Base-by-base conservation (phyloP, 2,888 invertebrate genomes). In the Athalia rosae region DNA sequence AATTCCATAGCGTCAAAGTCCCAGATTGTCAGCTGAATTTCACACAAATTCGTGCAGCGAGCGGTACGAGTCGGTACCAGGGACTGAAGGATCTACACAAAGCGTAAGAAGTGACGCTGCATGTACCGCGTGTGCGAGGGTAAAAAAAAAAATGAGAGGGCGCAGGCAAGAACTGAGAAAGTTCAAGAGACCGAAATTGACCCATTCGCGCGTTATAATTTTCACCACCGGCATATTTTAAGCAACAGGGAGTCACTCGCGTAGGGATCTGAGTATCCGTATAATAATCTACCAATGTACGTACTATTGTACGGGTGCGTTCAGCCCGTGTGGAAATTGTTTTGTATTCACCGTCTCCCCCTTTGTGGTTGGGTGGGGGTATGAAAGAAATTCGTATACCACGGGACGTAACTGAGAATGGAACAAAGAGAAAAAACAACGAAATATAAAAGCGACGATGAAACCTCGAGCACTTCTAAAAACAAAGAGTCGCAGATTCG, bases 1-100 rank as follows among this genome's bases (percentile, higher is more conserved):
- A 74, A 74, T 74, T 74, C 74, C 74, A 7, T 45, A 9, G 28
- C 48, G 61, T 74, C 74, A 74, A 74, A 74, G 74, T 74, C 74
- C 11, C n/a, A 48, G 48, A 48, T n/a, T 13, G 61, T 45, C 45
- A 43, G 71, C 58, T 56, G 43, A 28, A 28, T 28, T 28, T 28
- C 28, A 28, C 71, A 58, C 15, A 28, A 58, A 71, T 58, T 58
- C 15, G 9, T n/a, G n/a, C 45, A 4, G 13, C 56, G 11, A 58
- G 58, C 45, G 53, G 28, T 8, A 67, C 11, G 28, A 62, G 62
- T 43, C 62, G 28, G 7, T 11, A n/a, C 1, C 15, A 7, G 62
- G 58, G n/a, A 58, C 11, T 4, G 58, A 4, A 58, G 58, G 58
- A 58, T 64, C 64, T 64, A 58, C 11, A 64, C 64, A 11, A 9